phyloP scores from a whole-genome alignment of 2,797 vertebrate genomes.

The Acipenser oxyrinchus region DNA sequence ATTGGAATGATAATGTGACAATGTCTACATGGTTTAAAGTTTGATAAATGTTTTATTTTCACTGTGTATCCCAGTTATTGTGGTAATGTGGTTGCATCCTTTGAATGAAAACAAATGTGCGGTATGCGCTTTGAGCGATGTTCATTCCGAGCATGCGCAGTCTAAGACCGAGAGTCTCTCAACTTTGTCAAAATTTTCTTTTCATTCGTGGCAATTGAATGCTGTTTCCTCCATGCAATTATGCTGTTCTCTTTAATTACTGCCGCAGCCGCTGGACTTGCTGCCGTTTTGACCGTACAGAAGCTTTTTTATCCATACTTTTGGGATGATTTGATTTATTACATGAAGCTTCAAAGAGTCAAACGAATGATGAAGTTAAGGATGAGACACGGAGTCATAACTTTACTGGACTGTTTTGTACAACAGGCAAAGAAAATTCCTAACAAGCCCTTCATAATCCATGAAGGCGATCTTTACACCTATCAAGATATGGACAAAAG shows the following conservation, averaged over 20 bases:
- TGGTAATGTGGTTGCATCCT: not conserved
- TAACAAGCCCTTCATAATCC: slow-evolving; percentile 73
- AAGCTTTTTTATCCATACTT: slow-evolving; percentile 71
- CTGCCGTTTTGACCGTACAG: slow-evolving; percentile 56
- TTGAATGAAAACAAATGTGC: not conserved
- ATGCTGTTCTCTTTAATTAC: slow-evolving; percentile 54
- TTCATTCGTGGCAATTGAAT: not conserved
- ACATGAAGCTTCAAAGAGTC: slow-evolving; percentile 53
- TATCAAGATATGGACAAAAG: slow-evolving; percentile 69
- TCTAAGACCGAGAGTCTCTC: not conserved
- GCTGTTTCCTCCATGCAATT: no score
- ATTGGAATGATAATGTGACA: no score
- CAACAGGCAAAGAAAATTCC: slow-evolving; percentile 63
- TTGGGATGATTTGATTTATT: slow-evolving; percentile 67
- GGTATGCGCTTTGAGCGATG: not conserved
- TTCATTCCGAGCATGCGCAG: not conserved
- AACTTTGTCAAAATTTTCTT: not conserved
- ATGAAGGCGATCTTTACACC: slow-evolving; percentile 61
- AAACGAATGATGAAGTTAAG: slow-evolving; percentile 42
- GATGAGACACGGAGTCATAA: slow-evolving; percentile 45
- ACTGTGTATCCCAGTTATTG: not conserved
- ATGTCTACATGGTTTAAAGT: not conserved
- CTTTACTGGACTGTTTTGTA: slow-evolving; percentile 71
- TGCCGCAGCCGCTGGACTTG: slow-evolving; percentile 43
- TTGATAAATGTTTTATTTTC: not conserved